These are phyloP conservation scores for Pomatorhinus ruficollis DNA, from an alignment of 2,113 vertebrate species.

Conservation along the genomic window DNA sequence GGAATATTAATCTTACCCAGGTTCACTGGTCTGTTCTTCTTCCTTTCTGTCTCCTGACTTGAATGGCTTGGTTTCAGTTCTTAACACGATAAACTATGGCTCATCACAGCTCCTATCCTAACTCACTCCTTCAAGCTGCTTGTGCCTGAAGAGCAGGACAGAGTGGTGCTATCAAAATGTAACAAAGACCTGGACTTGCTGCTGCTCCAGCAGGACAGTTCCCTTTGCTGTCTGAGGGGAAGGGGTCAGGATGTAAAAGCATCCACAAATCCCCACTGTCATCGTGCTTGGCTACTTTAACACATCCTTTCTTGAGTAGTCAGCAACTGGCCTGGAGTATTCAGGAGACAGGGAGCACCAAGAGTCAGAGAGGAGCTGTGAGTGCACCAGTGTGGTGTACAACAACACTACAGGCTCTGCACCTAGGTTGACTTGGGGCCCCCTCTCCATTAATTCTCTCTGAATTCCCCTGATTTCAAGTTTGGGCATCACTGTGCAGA, in stretches of 20 bases:
- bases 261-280: accelerated
- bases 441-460: not conserved
- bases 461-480: not conserved
- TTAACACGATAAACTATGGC: not conserved
- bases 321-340: not conserved
- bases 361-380: not conserved
- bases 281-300: not conserved
- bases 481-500: not conserved
- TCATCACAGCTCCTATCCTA: not conserved
- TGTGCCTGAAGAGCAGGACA: not conserved
- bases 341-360: not conserved
- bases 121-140: not conserved
- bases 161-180: not conserved
- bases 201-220: not conserved
- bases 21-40: not conserved
- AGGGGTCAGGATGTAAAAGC: not conserved
- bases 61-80: not conserved
- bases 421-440: not conserved
- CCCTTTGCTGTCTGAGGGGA: not conserved
- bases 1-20: not conserved
- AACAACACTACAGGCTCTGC: not conserved
- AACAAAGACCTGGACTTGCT: not conserved
- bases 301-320: not conserved
- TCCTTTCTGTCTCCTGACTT: not conserved
- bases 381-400: not conserved